phyloP scores from a whole-genome alignment of 2,113 vertebrate genomes.

The Abramis brama region DNA sequence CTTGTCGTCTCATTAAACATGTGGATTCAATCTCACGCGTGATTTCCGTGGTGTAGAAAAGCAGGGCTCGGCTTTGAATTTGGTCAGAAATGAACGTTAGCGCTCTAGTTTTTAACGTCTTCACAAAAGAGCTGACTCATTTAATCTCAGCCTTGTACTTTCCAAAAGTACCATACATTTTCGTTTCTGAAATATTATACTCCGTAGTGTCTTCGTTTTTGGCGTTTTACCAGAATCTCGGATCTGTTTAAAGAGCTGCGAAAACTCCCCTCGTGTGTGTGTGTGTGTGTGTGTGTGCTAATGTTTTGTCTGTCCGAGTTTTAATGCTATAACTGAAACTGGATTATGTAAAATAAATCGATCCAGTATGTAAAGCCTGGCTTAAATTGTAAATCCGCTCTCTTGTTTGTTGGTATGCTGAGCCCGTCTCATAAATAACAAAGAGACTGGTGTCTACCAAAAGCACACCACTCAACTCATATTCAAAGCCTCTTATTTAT shows the following conservation, averaged over 20 bases:
- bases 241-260: background rate
- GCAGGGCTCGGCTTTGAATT: background rate
- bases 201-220: background rate
- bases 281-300: background rate
- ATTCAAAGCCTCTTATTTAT: background rate
- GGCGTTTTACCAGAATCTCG: background rate
- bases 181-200: background rate
- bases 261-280: background rate
- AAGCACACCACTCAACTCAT: background rate
- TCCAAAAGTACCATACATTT: background rate
- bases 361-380: background rate
- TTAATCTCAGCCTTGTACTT: no score
- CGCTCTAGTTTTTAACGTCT: background rate
- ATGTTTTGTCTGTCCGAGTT: background rate
- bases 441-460: slow-evolving; percentile 36
- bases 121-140: no score
- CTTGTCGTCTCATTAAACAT: no score
- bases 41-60: background rate
- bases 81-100: background rate
- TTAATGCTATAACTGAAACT: slow-evolving; percentile 7
- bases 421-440: slow-evolving; percentile 29
- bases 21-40: background rate
- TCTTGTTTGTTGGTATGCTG: slow-evolving; percentile 32
- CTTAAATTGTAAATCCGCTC: slow-evolving; percentile 28
- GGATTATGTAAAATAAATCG: slow-evolving; percentile 16